Percentiles rank a stretch among this genome's conserved stretches.
These are phyloP conservation scores for Stramonita haemastoma DNA, from an alignment of 2,888 invertebrate genomes.

Conservation along the genomic window DNA sequence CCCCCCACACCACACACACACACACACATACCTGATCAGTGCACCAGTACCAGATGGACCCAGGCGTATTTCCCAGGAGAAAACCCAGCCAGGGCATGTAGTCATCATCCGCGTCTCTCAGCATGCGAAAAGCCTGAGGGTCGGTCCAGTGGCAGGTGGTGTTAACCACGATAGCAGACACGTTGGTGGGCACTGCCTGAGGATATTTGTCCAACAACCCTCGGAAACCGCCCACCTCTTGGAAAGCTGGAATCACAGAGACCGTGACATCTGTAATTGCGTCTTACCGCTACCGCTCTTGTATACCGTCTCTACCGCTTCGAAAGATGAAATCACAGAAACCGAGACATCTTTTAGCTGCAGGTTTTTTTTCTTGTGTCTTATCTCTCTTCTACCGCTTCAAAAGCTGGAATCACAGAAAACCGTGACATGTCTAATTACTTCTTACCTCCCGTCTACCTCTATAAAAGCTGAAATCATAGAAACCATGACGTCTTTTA, in stretches of 20 bases:
- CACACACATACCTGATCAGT: not conserved
- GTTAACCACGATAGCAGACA: constrained; percentile 58
- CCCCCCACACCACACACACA: not conserved
- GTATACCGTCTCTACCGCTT: no score
- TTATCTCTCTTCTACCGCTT: no score
- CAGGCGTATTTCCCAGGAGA: constrained; percentile 79
- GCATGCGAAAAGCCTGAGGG: constrained; percentile 77
- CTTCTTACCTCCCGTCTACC: no score
- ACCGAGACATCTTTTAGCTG: no score
- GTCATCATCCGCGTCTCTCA: constrained; percentile 75
- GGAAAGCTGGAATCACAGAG: constrained; percentile 72
- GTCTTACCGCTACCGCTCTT: no score
- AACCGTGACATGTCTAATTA: no score
- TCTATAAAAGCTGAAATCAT: no score
- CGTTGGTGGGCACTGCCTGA: constrained; percentile 74
- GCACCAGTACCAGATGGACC: constrained; percentile 73
- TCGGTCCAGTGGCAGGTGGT: constrained; percentile 75
- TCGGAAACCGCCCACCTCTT: constrained; percentile 77
- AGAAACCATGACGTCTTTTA: no score
- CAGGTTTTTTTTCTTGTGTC: no score
- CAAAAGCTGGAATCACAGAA: no score
- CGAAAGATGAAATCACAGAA: no score
- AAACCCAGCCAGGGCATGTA: constrained; percentile 81
- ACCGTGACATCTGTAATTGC: not conserved
- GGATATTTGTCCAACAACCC: constrained; percentile 76